phyloP scores from a whole-genome alignment of 2,888 invertebrate genomes.

The Eupithecia insigniata region DNA sequence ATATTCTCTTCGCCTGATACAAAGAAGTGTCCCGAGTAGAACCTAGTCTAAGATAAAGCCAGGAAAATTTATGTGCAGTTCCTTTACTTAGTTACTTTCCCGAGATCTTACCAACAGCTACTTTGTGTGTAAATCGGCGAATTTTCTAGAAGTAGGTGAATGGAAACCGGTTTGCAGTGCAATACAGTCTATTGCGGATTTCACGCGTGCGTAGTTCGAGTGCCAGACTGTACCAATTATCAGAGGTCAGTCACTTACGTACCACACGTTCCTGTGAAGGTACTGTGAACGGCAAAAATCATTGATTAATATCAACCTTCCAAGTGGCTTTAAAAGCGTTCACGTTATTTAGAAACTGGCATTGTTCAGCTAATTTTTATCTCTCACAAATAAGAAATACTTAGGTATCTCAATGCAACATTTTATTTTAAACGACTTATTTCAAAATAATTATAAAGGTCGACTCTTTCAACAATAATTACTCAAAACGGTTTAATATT shows the following conservation, averaged over 20 bases:
- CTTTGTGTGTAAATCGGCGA: conserved; percentile 6
- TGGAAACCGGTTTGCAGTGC: conserved; percentile 27
- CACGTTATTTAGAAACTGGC: not conserved
- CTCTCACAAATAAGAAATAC: not conserved
- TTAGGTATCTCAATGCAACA: not conserved
- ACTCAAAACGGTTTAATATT: not conserved
- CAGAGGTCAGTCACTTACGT: conserved; percentile 29
- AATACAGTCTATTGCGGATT: conserved; percentile 20
- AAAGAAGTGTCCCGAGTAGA: no score
- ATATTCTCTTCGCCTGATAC: no score
- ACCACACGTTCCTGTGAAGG: not conserved
- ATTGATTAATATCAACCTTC: not conserved
- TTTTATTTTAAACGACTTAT: not conserved
- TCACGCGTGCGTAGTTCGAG: conserved; percentile 5
- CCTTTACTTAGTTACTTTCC: not conserved
- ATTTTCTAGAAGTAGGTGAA: conserved; percentile 26
- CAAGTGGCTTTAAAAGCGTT: not conserved
- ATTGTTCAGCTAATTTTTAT: no score
- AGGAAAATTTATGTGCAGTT: not conserved
- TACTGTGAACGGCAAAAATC: not conserved
- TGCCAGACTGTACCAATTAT: conserved; percentile 21
- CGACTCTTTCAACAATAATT: not conserved
- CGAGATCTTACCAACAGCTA: not conserved
- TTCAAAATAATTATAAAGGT: not conserved
- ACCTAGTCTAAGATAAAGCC: not conserved